Evolutionary conservation across 1,140 invertebrate genomes (phyloP).

Genomic region (Drosophila pectinifera): DNA sequence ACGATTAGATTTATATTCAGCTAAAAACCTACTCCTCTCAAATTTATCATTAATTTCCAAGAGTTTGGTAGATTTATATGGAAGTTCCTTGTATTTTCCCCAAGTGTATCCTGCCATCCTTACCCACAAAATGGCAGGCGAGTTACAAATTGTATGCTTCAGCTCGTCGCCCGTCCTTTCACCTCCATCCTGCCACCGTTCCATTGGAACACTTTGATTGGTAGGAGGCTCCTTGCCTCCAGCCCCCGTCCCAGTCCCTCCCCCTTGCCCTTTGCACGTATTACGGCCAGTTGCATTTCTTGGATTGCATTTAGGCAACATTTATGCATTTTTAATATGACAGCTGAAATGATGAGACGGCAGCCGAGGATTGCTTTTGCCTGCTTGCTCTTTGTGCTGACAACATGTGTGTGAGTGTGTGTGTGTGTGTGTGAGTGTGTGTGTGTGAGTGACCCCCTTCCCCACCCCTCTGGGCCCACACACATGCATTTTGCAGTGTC

Average conservation of each 20-base stretch:
- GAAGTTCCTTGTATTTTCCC: not conserved
- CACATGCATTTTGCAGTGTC: constrained; percentile 68
- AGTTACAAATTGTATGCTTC: constrained; percentile 59
- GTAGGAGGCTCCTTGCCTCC: constrained; percentile 7
- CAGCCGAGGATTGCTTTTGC: constrained; percentile 15
- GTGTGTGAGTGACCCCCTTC: constrained; percentile 10
- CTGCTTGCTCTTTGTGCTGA: constrained; percentile 47
- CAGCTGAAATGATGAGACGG: constrained; percentile 77
- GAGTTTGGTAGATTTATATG: no score
- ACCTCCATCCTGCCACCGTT: not conserved
- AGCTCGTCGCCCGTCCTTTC: constrained; percentile 11
- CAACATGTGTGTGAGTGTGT: constrained; percentile 38
- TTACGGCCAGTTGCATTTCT: constrained; percentile 73
- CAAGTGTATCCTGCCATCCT: constrained; percentile 10
- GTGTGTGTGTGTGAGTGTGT: constrained; percentile 28
- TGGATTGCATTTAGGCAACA: constrained; percentile 81
- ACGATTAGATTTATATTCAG: not conserved
- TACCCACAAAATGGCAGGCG: constrained; percentile 53
- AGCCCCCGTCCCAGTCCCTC: not conserved
- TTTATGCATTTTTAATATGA: constrained; percentile 83
- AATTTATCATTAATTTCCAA: no score
- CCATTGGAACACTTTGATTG: constrained; percentile 50
- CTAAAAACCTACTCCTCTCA: not conserved
- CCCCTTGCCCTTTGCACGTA: constrained; percentile 56
- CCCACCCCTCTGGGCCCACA: not conserved